Evolutionary conservation across 2,888 invertebrate species (phyloP).

Genomic region (Strigamia crassipes): DNA sequence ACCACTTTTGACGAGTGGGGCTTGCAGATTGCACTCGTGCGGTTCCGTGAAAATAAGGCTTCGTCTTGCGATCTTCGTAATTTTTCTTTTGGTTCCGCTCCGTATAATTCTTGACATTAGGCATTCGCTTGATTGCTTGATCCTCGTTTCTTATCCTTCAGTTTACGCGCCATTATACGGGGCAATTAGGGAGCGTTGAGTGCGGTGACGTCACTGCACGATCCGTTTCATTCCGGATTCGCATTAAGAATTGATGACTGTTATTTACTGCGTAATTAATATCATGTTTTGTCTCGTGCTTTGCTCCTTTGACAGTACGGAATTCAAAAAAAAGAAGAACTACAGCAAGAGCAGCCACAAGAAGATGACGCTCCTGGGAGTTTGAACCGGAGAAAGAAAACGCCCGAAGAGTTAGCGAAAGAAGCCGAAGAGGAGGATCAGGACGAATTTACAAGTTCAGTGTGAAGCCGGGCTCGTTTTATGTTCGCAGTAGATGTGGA

Average conservation of each 20-base stretch:
- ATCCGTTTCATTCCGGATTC: not conserved
- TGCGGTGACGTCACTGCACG: not conserved
- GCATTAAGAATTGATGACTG: not conserved
- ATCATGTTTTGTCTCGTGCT: not conserved
- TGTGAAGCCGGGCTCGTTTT: not conserved
- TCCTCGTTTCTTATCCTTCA: slow-evolving; percentile 5
- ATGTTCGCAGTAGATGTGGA: no score
- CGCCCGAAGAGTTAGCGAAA: slow-evolving; percentile 94
- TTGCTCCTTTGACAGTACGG: slow-evolving; percentile 78
- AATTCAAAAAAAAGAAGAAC: slow-evolving; percentile 97
- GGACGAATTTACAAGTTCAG: slow-evolving; percentile 89
- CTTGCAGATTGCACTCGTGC: not conserved
- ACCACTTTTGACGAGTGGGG: not conserved
- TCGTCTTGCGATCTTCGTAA: slow-evolving; percentile 20
- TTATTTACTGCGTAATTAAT: not conserved
- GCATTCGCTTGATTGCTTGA: slow-evolving; percentile 27
- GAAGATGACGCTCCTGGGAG: slow-evolving; percentile 75
- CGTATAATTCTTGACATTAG: slow-evolving; percentile 28
- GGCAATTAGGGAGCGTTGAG: slow-evolving; percentile 24
- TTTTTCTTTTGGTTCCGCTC: slow-evolving; percentile 25
- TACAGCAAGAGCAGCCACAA: slow-evolving; percentile 80
- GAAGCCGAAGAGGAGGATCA: slow-evolving; percentile 95
- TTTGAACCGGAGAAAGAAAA: slow-evolving; percentile 97
- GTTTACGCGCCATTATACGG: slow-evolving; percentile 16
- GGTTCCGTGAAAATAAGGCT: not conserved